phyloP scores from a whole-genome alignment of 1,140 invertebrate genomes.

The Cherax destructor region DNA sequence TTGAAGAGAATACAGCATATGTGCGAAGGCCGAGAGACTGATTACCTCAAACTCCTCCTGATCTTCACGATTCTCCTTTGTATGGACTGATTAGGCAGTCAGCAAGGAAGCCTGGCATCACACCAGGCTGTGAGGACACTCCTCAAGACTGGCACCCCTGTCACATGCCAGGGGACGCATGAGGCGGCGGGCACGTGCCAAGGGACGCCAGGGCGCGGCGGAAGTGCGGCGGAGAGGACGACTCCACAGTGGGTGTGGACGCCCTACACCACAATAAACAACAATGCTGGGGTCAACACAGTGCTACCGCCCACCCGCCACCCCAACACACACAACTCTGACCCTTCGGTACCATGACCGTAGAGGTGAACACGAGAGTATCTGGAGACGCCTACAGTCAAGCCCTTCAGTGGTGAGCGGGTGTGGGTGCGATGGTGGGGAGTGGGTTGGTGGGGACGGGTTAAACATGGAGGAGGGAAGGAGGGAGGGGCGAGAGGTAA shows the following conservation, averaged over 20 bases:
- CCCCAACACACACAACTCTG: neutral
- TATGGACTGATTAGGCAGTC: no score
- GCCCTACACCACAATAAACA: conserved; percentile 47
- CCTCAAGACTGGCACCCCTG: no score
- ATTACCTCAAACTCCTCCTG: no score
- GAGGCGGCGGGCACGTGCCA: conserved; percentile 15
- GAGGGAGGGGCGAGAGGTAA: conserved; percentile 1
- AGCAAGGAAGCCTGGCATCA: no score
- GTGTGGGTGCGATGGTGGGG: conserved; percentile 50
- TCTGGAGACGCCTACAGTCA: conserved; percentile 42
- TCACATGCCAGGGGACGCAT: neutral
- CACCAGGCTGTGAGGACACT: no score
- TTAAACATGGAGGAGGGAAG: neutral
- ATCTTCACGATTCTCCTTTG: no score
- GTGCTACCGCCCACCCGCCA: neutral
- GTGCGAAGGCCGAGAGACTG: no score
- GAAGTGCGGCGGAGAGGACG: conserved; percentile 33
- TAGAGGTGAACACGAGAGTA: neutral
- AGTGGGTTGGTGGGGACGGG: neutral
- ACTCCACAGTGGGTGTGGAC: conserved; percentile 1
- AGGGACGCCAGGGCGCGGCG: neutral
- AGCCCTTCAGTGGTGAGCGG: conserved; percentile 50
- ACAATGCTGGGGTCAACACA: conserved; percentile 31
- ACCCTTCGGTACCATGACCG: conserved; percentile 9
- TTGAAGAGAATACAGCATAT: no score